Base-by-base conservation (phyloP, 2,888 invertebrate genomes). In the Cecidostiba fungosa region DNA sequence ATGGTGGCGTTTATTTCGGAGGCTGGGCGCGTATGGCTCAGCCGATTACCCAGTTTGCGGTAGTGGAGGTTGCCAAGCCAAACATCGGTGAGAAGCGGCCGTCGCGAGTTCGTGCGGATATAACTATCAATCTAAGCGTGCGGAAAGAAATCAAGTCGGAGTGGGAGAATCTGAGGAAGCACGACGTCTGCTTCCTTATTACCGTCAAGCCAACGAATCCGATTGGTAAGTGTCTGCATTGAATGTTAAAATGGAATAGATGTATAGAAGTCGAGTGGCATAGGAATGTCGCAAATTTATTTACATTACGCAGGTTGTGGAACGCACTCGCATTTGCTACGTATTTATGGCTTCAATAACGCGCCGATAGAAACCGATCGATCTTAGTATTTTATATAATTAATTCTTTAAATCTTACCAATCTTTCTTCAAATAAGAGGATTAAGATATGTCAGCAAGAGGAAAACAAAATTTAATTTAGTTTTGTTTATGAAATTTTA, bases 21-120 rank as follows among this genome's bases (percentile, higher is more conserved):
- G 99, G 99, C 1, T 99, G 99, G 99, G 99, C 99, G 0, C 95
- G 99, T 87, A 99, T 99, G 99, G 99, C 99, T 0, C 97, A 99
- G 90, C 98, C 99, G 0, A 97, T 99, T 84, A 95, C 96, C 12
- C 96, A 96, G 86, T 99, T 99, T 94, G 97, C 97, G 3, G 98
- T 99, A 0, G 98, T 99, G 0, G 99, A 99, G 94, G 98, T 99
- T 12, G 96, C 97, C 0, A 98, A 98, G 91, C 98, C 98, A 0
- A 97, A 98, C 92, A 97, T 98, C 72, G 97, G 99, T 0, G 99
- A 99, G 93, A 98, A 97, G 90, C 96, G 98, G 73, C 99, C 99
- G 0, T 98, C 99, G 0, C 94, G 98, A 82, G 99, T 99, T 0
- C 95, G 99, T 69, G 99, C 99, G 6, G 99, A 99, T 92, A 96